A percentile compares a stretch with the other conserved stretches of the same genome.
phyloP scores from a whole-genome alignment of 2,888 invertebrate genomes.

The Caenorhabditis sp. region DNA sequence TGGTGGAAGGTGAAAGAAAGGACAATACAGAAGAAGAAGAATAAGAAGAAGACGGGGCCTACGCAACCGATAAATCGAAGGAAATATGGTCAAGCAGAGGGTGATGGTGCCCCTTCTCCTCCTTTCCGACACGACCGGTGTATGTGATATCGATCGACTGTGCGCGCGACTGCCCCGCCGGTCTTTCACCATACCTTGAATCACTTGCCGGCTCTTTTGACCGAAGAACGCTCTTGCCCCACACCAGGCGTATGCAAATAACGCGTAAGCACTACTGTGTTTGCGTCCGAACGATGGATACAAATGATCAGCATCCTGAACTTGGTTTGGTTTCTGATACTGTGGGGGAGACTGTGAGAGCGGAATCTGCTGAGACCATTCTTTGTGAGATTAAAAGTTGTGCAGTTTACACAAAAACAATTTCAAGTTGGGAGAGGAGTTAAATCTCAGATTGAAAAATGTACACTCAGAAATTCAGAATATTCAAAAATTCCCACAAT shows the following conservation, averaged over 20 bases:
- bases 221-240: slow-evolving; percentile 44
- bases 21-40: slow-evolving; percentile 34
- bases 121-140: slow-evolving; percentile 41
- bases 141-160: slow-evolving; percentile 63
- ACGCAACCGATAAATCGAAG: slow-evolving; percentile 44
- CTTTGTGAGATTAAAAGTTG: too few relatives aligned
- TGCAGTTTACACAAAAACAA: too few relatives aligned
- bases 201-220: slow-evolving; percentile 60
- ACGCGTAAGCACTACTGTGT: slow-evolving; percentile 53
- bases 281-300: slow-evolving; percentile 43
- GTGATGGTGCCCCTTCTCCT: slow-evolving; percentile 9
- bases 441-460: too few relatives aligned
- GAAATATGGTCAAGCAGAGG: slow-evolving; percentile 48
- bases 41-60: slow-evolving; percentile 48
- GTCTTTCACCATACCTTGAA: slow-evolving; percentile 51
- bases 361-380: neutral
- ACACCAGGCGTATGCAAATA: slow-evolving; percentile 52
- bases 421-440: too few relatives aligned
- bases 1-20: slow-evolving; percentile 33
- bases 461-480: too few relatives aligned
- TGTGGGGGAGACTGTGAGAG: neutral
- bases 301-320: slow-evolving; percentile 39
- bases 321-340: neutral
- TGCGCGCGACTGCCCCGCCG: slow-evolving; percentile 41
- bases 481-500: too few relatives aligned